phyloP scores from a whole-genome alignment of 2,888 invertebrate genomes.

The Cremastobaeus sp. region DNA sequence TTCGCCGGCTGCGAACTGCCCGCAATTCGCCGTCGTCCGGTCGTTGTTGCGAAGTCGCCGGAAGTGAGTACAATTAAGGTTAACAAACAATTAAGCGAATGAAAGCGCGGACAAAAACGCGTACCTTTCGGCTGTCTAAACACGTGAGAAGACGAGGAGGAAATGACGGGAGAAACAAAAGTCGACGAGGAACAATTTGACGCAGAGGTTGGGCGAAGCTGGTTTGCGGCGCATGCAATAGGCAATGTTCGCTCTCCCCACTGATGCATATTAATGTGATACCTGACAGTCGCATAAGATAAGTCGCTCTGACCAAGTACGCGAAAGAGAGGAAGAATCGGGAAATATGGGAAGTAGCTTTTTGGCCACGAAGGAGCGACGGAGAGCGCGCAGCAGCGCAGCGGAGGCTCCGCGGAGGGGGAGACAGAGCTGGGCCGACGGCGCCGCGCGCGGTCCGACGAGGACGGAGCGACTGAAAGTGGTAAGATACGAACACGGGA shows the following conservation, averaged over 20 bases:
- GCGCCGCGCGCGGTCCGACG: slow-evolving; percentile 27
- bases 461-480: slow-evolving; percentile 56
- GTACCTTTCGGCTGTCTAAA: slow-evolving; percentile 61
- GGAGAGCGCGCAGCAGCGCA: slow-evolving; percentile 48
- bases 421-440: slow-evolving; percentile 14
- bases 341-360: slow-evolving; percentile 57
- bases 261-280: slow-evolving; percentile 62
- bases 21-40: no score
- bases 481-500: slow-evolving; percentile 58
- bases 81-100: slow-evolving; percentile 44
- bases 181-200: slow-evolving; percentile 46
- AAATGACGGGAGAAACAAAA: slow-evolving; percentile 53
- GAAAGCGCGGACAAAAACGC: slow-evolving; percentile 40
- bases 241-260: slow-evolving; percentile 49
- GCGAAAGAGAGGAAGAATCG: slow-evolving; percentile 54
- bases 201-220: slow-evolving; percentile 19
- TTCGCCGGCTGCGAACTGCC: no score
- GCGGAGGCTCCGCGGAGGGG: background rate
- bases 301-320: slow-evolving; percentile 56
- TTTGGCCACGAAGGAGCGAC: slow-evolving; percentile 44
- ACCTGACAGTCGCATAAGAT: slow-evolving; percentile 59
- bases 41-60: no score
- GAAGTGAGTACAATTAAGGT: no score
- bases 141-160: slow-evolving; percentile 56
- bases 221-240: slow-evolving; percentile 45